A percentile compares a stretch with the other conserved stretches of the same genome.
Conservation (phyloP, 1,140 invertebrate genomes). For the Lutraria rhynchaena region DNA sequence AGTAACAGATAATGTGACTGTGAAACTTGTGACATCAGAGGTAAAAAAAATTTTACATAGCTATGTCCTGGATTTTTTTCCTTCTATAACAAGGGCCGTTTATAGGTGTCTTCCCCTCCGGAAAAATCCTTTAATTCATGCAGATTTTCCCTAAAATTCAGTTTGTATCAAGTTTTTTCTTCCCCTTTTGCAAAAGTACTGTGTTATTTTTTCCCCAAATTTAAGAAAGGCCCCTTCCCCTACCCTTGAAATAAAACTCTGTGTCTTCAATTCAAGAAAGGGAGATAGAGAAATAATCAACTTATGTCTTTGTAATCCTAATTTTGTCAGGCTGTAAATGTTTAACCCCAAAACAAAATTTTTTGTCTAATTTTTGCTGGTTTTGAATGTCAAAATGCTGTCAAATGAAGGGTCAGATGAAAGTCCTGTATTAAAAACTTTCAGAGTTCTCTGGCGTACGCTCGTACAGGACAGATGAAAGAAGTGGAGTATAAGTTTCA, state of each 20-base stretch:
- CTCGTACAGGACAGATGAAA: slow-evolving; percentile 74
- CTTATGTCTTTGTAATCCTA: too few relatives aligned
- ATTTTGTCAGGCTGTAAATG: too few relatives aligned
- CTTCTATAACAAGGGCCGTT: too few relatives aligned
- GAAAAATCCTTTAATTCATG: neutral
- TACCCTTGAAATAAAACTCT: neutral
- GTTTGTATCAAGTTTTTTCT: neutral
- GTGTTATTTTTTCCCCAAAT: too few relatives aligned
- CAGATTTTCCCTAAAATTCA: neutral
- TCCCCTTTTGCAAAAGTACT: neutral
- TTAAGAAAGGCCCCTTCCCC: too few relatives aligned
- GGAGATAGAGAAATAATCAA: neutral
- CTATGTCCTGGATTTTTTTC: neutral
- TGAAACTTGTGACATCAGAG: slow-evolving; percentile 84
- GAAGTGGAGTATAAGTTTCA: slow-evolving; percentile 84
- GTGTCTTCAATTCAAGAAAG: neutral
- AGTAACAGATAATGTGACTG: slow-evolving; percentile 87
- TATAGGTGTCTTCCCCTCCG: neutral
- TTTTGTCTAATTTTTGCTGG: neutral
- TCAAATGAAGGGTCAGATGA: neutral
- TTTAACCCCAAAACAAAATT: neutral
- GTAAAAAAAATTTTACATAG: slow-evolving; percentile 50
- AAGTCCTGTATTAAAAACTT: slow-evolving; percentile 51
- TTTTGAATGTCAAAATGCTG: neutral
- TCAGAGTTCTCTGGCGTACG: slow-evolving; percentile 65